Evolutionary conservation across 1,140 invertebrate genomes (phyloP), one percentile per base, ranked within the genome.

Genomic region (Cotesia chilonis): DNA sequence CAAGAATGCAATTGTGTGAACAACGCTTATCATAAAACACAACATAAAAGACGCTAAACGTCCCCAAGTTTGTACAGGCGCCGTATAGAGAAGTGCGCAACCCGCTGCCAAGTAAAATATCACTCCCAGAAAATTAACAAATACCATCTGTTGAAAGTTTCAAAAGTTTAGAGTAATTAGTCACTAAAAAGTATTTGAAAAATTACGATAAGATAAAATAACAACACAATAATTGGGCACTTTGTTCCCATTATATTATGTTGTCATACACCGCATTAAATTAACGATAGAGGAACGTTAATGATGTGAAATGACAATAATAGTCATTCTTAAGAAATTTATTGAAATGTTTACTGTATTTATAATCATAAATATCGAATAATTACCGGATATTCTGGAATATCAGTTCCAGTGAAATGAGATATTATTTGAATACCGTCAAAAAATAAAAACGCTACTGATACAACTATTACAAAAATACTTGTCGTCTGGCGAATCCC

Each of bases 121-220:
- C n/a, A 80, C 10, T 4, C 83, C 83, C 20, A 84, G 41, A 2
- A 84, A 77, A 70, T 81, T 80, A 37, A 83, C 80, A 0, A 80
- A 54, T 10, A 79, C 74, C 78, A 83, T 83, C 84, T 85, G 70
- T 5, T 14, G 70, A 76, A 70, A 72, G 70, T 41, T 28, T 4
- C 36, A 60, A 67, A 28, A 3, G 28, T 28, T 28, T 28, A 28
- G 1, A 28, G 28, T 28, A 28, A 28, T 28, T 28, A 28, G 3
- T 28, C 28, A 28, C 28, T 28, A 28, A 38, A 55, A 36, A 59
- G 4, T 37, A n/a, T 52, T 4, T 47, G 5, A 6, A 6, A 47
- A 47, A 47, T 47, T 47, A 6, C 10, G 41, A 47, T 47, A 47
- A 47, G 41, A 47, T 28, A 28, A 28, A 28, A 28, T 3, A 28